These are phyloP conservation scores for Pimpla rufipes DNA, from an alignment of 2,888 invertebrate species.

Conservation along the genomic window DNA sequence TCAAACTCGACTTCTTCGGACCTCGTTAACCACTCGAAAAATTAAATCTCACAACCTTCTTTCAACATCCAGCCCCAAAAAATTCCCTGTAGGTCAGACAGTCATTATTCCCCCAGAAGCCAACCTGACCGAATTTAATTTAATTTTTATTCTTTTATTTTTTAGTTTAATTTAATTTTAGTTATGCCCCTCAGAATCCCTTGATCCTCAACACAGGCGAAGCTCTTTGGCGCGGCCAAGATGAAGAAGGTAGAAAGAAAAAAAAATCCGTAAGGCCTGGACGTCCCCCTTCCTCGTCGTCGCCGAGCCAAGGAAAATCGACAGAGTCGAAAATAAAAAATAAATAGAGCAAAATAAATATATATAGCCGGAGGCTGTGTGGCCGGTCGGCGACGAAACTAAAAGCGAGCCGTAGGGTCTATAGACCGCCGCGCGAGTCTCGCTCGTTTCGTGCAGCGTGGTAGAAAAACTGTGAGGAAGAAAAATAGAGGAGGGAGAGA, in stretches of 20 bases:
- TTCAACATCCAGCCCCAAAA: too few species aligned
- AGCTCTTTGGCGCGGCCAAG: background rate
- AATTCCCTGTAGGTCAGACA: too few species aligned
- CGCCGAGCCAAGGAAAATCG: conserved; percentile 33
- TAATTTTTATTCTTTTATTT: too few species aligned
- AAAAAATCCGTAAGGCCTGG: background rate
- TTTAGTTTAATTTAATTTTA: background rate
- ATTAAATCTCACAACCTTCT: too few species aligned
- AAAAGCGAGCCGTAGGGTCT: conserved; percentile 1
- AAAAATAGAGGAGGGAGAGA: conserved; percentile 32
- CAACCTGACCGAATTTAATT: too few species aligned
- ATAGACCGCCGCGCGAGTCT: background rate
- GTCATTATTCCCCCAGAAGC: too few species aligned
- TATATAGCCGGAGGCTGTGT: background rate
- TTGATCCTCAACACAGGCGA: background rate
- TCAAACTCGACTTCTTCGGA: too few species aligned
- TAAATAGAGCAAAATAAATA: conserved; percentile 15
- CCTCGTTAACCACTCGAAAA: too few species aligned
- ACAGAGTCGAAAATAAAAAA: conserved; percentile 42
- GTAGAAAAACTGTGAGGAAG: conserved; percentile 3
- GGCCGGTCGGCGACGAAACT: background rate
- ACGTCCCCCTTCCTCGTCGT: background rate
- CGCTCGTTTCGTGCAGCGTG: too few species aligned
- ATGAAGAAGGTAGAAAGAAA: background rate
- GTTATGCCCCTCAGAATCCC: background rate